phyloP scores from a whole-genome alignment of 2,113 vertebrate species.

The Castor canadensis region DNA sequence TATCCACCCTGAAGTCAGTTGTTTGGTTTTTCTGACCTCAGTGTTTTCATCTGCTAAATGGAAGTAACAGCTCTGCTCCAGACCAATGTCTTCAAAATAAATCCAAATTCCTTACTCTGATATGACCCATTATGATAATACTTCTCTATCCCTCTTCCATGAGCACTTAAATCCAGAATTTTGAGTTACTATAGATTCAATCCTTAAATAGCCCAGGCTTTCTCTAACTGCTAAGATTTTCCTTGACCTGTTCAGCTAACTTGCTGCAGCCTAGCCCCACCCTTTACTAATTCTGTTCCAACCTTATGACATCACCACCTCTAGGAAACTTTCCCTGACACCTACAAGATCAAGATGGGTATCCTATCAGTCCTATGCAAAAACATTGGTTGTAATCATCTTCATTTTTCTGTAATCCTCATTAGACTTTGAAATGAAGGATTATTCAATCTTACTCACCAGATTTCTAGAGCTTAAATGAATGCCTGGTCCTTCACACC shows the following conservation, averaged over 20 bases:
- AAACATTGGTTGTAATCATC: not conserved
- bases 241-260: not conserved
- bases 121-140: not conserved
- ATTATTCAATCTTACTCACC: not conserved
- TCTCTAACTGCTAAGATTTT: not conserved
- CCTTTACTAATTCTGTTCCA: not conserved
- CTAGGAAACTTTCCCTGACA: not conserved
- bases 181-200: not conserved
- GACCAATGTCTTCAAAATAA: not conserved
- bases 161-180: not conserved
- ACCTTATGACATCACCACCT: not conserved
- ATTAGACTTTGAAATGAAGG: not conserved
- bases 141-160: not conserved
- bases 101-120: not conserved
- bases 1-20: not conserved
- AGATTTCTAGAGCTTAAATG: not conserved
- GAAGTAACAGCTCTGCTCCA: not conserved
- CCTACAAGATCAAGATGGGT: not conserved
- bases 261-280: not conserved
- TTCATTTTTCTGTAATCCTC: constrained; percentile 11
- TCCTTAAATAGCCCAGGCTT: not conserved
- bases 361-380: not conserved
- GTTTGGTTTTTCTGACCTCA: not conserved
- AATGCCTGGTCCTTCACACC: not conserved
- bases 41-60: constrained; percentile 34